Evolutionary conservation across 2,888 invertebrate genomes (phyloP).

Genomic region (Monoplex corrugatus): DNA sequence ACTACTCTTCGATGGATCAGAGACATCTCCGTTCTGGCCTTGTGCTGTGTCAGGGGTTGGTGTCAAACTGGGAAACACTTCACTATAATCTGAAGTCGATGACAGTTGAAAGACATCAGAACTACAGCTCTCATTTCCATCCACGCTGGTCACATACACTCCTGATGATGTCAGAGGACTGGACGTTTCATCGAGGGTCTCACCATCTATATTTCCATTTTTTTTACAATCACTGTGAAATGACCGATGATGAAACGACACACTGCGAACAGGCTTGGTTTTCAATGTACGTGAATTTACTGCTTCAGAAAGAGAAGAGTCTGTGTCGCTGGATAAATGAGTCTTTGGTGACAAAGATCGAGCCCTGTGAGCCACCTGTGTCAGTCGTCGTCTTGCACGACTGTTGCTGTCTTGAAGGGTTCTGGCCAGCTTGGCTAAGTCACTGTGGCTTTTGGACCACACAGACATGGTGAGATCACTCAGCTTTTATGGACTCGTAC

Average conservation of each 20-base stretch:
- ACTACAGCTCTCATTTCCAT: slow-evolving; percentile 5
- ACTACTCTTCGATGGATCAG: neutral
- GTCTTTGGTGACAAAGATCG: slow-evolving; percentile 36
- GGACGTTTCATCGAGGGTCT: neutral
- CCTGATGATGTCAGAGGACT: neutral
- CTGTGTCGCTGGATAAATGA: neutral
- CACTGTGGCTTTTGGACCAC: slow-evolving; percentile 59
- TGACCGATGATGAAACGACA: neutral
- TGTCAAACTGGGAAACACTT: neutral
- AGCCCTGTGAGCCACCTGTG: slow-evolving; percentile 2
- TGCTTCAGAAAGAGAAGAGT: neutral
- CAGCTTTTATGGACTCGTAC: neutral
- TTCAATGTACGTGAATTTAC: neutral
- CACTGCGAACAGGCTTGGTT: neutral
- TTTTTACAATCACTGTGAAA: neutral
- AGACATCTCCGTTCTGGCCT: neutral
- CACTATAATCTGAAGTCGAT: slow-evolving; percentile 14
- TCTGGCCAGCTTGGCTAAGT: slow-evolving; percentile 56
- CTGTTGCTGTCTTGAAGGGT: slow-evolving; percentile 53
- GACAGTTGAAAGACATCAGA: slow-evolving; percentile 16
- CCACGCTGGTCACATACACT: slow-evolving; percentile 6
- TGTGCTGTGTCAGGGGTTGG: neutral
- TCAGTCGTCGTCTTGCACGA: slow-evolving; percentile 41
- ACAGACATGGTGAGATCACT: slow-evolving; percentile 53
- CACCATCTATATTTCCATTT: neutral